Evolutionary conservation across 1,140 invertebrate genomes (phyloP).

Genomic region (Drosophila lacteicornis): DNA sequence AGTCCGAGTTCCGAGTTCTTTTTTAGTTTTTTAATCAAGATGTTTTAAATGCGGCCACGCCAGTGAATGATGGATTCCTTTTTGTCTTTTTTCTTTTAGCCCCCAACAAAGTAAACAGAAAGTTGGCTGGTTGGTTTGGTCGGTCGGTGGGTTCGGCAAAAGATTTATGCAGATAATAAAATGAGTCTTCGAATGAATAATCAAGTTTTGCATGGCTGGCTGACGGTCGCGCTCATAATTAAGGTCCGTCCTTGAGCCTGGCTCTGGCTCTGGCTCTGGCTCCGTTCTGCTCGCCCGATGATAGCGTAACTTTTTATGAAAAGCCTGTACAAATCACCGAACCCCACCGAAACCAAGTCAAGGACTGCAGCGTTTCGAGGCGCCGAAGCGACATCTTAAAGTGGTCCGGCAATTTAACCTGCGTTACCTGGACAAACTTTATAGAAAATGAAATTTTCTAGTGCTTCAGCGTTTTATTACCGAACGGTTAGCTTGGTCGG

Average conservation of each 20-base stretch:
- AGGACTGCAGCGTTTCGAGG: slow-evolving; percentile 51
- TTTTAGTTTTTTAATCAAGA: slow-evolving; percentile 81
- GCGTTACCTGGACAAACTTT: slow-evolving; percentile 21
- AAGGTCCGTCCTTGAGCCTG: slow-evolving; percentile 63
- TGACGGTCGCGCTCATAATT: slow-evolving; percentile 59
- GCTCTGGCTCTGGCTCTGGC: slow-evolving; percentile 5
- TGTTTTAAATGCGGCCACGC: slow-evolving; percentile 78
- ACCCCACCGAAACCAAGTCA: slow-evolving; percentile 47
- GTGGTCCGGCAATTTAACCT: slow-evolving; percentile 28
- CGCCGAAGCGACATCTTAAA: slow-evolving; percentile 11
- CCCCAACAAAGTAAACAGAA: slow-evolving; percentile 69
- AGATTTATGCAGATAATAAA: slow-evolving; percentile 83
- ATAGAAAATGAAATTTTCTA: slow-evolving; percentile 55
- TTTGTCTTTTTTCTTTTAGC: slow-evolving; percentile 26
- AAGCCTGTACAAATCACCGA: slow-evolving; percentile 41
- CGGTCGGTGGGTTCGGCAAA: slow-evolving; percentile 61
- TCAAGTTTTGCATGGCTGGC: slow-evolving; percentile 60
- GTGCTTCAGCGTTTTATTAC: slow-evolving; percentile 52
- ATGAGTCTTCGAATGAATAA: slow-evolving; percentile 81
- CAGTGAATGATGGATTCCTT: slow-evolving; percentile 77
- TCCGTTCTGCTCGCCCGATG: slow-evolving; percentile 35
- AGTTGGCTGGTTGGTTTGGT: slow-evolving; percentile 60
- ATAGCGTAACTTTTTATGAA: slow-evolving; percentile 47
- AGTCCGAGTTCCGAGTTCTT: slow-evolving; percentile 17
- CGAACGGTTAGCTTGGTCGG: slow-evolving; percentile 1